These are phyloP conservation scores for Pseudomyrmex dendroicus DNA, from an alignment of 1,140 invertebrate species.

Conservation along the genomic window DNA sequence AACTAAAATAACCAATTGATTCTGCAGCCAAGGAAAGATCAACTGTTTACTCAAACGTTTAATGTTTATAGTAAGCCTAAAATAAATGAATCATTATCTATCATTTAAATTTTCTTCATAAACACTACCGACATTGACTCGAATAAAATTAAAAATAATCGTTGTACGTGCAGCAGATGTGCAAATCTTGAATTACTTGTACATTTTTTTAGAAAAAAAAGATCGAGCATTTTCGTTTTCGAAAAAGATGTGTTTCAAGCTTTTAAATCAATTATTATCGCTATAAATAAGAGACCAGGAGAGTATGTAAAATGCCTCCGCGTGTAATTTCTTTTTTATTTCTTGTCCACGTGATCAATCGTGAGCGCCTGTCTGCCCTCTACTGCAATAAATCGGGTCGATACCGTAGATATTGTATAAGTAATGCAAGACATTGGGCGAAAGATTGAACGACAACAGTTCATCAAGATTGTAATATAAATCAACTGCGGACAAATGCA, in stretches of 20 bases:
- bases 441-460: constrained; percentile 59
- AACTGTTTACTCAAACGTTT: background rate
- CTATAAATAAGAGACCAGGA: constrained; percentile 27
- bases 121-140: background rate
- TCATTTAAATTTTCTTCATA: too few species aligned
- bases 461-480: constrained; percentile 60
- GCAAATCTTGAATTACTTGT: background rate
- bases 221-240: background rate
- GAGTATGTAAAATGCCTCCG: constrained; percentile 53
- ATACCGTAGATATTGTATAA: background rate
- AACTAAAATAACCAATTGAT: constrained; percentile 7
- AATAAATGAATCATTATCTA: too few species aligned
- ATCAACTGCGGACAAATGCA: constrained; percentile 7
- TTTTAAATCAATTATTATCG: constrained; percentile 14
- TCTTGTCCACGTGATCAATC: constrained; percentile 25
- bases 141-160: background rate
- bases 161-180: background rate
- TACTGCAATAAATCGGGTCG: constrained; percentile 4
- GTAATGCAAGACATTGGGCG: constrained; percentile 38
- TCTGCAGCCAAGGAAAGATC: background rate
- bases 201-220: background rate
- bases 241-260: background rate
- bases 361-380: background rate
- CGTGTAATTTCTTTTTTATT: constrained; percentile 23
- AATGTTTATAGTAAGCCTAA: background rate